Evolutionary conservation across 2,888 invertebrate genomes (phyloP).

Genomic region (Calephelis perditalis): DNA sequence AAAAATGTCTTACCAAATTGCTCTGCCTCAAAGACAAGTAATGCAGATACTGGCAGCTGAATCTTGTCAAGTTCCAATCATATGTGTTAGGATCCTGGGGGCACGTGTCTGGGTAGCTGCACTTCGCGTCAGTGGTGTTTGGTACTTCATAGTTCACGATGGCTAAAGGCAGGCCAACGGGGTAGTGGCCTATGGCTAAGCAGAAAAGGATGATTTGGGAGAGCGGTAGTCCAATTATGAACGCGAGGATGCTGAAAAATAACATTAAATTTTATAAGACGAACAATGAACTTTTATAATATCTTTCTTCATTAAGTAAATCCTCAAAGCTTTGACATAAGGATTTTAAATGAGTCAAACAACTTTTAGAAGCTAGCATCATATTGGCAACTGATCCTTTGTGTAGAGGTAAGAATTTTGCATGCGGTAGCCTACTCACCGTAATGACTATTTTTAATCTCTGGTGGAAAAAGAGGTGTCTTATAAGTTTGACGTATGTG

Average conservation of each 20-base stretch:
- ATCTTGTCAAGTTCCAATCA: constrained; percentile 76
- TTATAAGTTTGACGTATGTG: too few relatives aligned
- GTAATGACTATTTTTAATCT: too few relatives aligned
- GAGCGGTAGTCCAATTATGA: constrained; percentile 91
- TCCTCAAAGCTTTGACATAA: too few relatives aligned
- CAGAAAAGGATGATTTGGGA: constrained; percentile 93
- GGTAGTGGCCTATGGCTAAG: constrained; percentile 92
- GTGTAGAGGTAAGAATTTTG: neutral
- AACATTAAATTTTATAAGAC: constrained; percentile 12
- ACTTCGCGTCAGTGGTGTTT: constrained; percentile 62
- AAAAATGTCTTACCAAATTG: constrained; percentile 76
- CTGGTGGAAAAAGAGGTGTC: too few relatives aligned
- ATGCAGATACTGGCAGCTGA: constrained; percentile 89
- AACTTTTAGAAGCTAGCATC: too few relatives aligned
- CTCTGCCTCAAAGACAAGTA: constrained; percentile 82
- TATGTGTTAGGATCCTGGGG: constrained; percentile 53
- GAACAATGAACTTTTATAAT: too few relatives aligned
- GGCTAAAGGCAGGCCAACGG: constrained; percentile 85
- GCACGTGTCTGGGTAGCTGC: constrained; percentile 76
- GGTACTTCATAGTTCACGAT: constrained; percentile 88
- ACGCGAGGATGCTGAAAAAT: constrained; percentile 83
- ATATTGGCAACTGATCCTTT: neutral
- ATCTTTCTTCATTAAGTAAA: too few relatives aligned
- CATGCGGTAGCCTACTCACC: too few relatives aligned
- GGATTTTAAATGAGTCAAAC: too few relatives aligned